Evolutionary conservation across 1,140 invertebrate genomes (phyloP).

Genomic region (Drosophila micromelanica): DNA sequence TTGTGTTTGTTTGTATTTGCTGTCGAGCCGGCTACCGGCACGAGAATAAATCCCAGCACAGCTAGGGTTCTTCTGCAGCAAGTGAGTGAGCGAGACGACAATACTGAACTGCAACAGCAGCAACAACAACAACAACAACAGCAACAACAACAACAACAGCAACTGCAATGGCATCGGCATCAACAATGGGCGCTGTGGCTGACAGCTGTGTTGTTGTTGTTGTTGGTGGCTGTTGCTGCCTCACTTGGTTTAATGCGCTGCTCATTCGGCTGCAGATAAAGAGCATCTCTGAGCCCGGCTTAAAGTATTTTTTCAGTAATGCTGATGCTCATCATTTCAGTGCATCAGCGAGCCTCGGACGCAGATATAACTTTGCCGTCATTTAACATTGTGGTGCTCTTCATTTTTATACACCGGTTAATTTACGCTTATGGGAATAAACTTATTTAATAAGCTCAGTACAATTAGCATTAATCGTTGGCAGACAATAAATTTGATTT

Average conservation of each 20-base stretch:
- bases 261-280: conserved; percentile 40
- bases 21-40: conserved; percentile 34
- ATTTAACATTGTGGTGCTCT: too few relatives aligned
- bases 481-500: conserved; percentile 9
- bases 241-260: conserved; percentile 60
- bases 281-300: conserved; percentile 36
- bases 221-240: conserved; percentile 48
- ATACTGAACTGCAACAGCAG: conserved; percentile 32
- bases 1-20: conserved; percentile 25
- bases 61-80: background rate
- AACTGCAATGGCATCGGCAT: conserved; percentile 14
- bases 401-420: too few relatives aligned
- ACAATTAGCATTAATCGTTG: too few relatives aligned
- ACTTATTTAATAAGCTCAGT: too few relatives aligned
- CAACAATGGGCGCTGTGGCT: conserved; percentile 5
- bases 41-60: conserved; percentile 43
- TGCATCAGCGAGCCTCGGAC: background rate
- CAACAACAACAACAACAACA: too few relatives aligned
- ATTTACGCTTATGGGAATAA: too few relatives aligned
- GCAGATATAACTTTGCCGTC: background rate
- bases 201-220: conserved; percentile 12
- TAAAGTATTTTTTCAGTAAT: background rate
- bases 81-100: conserved; percentile 28
- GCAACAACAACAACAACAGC: too few relatives aligned
- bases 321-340: background rate